Evolutionary conservation across 2,113 vertebrate genomes (phyloP).

Genomic region (Caracal caracal): DNA sequence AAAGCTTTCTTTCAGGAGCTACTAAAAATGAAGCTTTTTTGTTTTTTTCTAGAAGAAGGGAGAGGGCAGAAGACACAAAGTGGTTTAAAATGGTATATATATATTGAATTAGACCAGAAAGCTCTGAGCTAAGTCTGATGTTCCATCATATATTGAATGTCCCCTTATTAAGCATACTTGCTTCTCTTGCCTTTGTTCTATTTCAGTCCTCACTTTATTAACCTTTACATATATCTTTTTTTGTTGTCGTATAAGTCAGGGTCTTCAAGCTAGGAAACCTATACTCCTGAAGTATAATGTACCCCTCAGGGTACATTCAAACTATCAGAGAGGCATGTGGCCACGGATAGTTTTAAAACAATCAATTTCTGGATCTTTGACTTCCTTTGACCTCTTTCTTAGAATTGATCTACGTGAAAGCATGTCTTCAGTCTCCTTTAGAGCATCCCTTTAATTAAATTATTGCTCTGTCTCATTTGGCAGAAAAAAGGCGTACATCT

Average conservation of each 20-base stretch:
- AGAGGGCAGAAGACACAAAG: neutral
- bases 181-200: neutral
- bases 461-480: neutral
- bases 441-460: neutral
- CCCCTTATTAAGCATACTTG: neutral
- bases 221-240: neutral
- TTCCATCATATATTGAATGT: neutral
- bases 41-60: neutral
- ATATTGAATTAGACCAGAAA: neutral
- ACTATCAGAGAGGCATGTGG: neutral
- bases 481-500: neutral
- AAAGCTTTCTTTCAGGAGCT: neutral
- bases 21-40: neutral
- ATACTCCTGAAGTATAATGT: neutral
- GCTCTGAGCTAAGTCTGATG: neutral
- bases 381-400: neutral
- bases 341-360: neutral
- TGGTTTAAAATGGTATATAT: neutral
- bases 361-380: neutral
- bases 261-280: neutral
- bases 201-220: neutral
- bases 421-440: neutral
- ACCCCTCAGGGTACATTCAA: neutral
- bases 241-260: neutral
- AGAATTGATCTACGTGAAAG: neutral